These are phyloP conservation scores for Ornithoptera alexandrae DNA, from an alignment of 2,888 invertebrate genomes.

Conservation along the genomic window DNA sequence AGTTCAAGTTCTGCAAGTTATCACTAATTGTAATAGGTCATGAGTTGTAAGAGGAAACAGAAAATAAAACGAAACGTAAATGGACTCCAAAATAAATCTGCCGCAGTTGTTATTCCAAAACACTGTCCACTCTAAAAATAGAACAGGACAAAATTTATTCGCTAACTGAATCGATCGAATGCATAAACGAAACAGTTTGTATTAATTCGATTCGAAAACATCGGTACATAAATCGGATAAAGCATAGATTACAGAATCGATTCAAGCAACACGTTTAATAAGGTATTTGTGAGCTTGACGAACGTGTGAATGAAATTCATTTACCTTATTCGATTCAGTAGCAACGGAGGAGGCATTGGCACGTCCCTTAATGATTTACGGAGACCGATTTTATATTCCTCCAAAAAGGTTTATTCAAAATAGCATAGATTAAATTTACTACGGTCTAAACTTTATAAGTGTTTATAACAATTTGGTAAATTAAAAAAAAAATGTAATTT, in stretches of 20 bases:
- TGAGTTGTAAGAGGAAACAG: slow-evolving; percentile 23
- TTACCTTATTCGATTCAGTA: slow-evolving; percentile 65
- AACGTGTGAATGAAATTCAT: slow-evolving; percentile 78
- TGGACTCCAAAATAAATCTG: slow-evolving; percentile 61
- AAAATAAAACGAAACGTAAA: slow-evolving; percentile 55
- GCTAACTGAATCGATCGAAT: slow-evolving; percentile 36
- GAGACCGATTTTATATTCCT: slow-evolving; percentile 36
- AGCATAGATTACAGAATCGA: slow-evolving; percentile 48
- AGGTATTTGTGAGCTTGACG: slow-evolving; percentile 73
- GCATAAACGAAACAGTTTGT: slow-evolving; percentile 59
- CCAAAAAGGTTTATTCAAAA: slow-evolving; percentile 23
- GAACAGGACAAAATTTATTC: slow-evolving; percentile 66
- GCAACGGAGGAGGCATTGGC: slow-evolving; percentile 59
- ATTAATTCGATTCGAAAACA: slow-evolving; percentile 63
- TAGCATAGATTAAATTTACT: slow-evolving; percentile 15
- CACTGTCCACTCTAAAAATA: slow-evolving; percentile 56
- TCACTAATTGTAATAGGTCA: no score
- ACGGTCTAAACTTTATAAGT: not conserved
- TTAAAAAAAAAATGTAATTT: not conserved
- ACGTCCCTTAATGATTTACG: slow-evolving; percentile 71
- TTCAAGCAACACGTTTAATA: slow-evolving; percentile 72
- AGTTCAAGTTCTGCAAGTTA: no score
- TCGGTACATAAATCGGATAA: slow-evolving; percentile 37
- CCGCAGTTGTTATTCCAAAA: slow-evolving; percentile 49
- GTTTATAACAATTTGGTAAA: not conserved